These are phyloP conservation scores for Pseudochirops cupreus DNA, from an alignment of 2,797 vertebrate species.

Conservation along the genomic window DNA sequence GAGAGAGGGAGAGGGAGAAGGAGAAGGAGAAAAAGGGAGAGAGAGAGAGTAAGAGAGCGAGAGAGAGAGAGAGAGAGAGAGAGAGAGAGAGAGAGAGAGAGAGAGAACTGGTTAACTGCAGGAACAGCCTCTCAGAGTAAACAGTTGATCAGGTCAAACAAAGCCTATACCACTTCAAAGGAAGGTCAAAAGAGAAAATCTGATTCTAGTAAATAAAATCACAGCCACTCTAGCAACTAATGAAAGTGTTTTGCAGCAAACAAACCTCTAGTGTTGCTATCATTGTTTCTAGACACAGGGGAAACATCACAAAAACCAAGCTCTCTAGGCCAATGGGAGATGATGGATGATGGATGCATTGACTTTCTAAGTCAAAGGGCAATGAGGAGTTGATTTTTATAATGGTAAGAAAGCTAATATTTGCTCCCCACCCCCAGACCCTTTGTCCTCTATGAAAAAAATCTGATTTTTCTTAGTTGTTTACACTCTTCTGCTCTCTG, in stretches of 20 bases:
- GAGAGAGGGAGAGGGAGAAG: too few species aligned
- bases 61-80: neutral
- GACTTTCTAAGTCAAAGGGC: slow-evolving; percentile 77
- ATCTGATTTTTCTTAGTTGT: slow-evolving; percentile 70
- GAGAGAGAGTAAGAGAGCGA: too few species aligned
- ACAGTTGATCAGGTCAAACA: slow-evolving; percentile 22
- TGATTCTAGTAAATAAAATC: slow-evolving; percentile 67
- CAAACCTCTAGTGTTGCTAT: slow-evolving; percentile 66
- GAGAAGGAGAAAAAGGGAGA: too few species aligned
- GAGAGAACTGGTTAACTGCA: neutral
- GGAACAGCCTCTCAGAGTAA: slow-evolving; percentile 44
- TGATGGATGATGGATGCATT: slow-evolving; percentile 71
- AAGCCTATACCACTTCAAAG: slow-evolving; percentile 3
- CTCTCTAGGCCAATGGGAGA: slow-evolving; percentile 63
- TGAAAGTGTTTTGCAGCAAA: slow-evolving; percentile 72
- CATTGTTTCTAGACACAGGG: slow-evolving; percentile 78
- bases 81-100: neutral
- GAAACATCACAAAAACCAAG: slow-evolving; percentile 76
- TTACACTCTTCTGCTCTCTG: slow-evolving; percentile 77
- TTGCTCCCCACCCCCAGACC: slow-evolving; percentile 57
- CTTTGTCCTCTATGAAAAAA: slow-evolving; percentile 71
- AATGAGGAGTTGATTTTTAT: slow-evolving; percentile 65
- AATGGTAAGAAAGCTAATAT: slow-evolving; percentile 81
- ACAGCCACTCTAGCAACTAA: slow-evolving; percentile 71
- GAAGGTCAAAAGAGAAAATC: slow-evolving; percentile 55